Percentiles rank a stretch among this genome's conserved stretches.
Conservation (phyloP, 2,888 invertebrate genomes). For the Andrena bucephala region DNA sequence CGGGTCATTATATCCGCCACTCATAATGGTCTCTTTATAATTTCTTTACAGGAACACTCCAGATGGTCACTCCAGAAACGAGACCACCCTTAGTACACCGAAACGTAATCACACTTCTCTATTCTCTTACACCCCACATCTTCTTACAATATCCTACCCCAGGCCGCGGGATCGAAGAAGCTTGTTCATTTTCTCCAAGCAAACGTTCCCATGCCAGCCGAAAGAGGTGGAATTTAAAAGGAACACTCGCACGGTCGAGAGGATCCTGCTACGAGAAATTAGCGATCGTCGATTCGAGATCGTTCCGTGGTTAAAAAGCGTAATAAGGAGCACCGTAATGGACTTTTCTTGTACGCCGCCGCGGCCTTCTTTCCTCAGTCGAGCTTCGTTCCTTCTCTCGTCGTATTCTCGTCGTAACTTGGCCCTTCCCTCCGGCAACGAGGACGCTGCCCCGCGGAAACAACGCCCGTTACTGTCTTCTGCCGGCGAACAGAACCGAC, state of each 20-base stretch:
- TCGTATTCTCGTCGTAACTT: slow-evolving; percentile 17
- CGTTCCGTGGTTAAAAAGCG: background rate
- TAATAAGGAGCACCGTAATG: slow-evolving; percentile 41
- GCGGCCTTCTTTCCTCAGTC: slow-evolving; percentile 4
- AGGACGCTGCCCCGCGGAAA: slow-evolving; percentile 21
- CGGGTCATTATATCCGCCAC: no score
- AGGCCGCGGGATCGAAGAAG: background rate
- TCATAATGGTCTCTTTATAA: no score
- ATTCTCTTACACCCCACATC: background rate
- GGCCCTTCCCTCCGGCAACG: slow-evolving; percentile 35
- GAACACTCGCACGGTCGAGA: background rate
- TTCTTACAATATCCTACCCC: background rate
- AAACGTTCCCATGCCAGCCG: background rate
- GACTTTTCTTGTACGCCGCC: slow-evolving; percentile 52
- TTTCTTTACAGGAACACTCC: no score
- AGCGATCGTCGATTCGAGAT: slow-evolving; percentile 37
- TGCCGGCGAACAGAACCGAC: background rate
- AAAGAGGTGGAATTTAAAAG: slow-evolving; percentile 3
- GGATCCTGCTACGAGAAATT: slow-evolving; percentile 44
- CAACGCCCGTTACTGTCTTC: slow-evolving; percentile 34
- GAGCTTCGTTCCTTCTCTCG: background rate
- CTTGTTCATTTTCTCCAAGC: background rate
- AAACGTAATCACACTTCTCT: background rate
- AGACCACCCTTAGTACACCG: background rate
- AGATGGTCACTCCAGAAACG: no score